Conservation (phyloP, 2,888 invertebrate genomes). For the Lepidochitona cinerea region DNA sequence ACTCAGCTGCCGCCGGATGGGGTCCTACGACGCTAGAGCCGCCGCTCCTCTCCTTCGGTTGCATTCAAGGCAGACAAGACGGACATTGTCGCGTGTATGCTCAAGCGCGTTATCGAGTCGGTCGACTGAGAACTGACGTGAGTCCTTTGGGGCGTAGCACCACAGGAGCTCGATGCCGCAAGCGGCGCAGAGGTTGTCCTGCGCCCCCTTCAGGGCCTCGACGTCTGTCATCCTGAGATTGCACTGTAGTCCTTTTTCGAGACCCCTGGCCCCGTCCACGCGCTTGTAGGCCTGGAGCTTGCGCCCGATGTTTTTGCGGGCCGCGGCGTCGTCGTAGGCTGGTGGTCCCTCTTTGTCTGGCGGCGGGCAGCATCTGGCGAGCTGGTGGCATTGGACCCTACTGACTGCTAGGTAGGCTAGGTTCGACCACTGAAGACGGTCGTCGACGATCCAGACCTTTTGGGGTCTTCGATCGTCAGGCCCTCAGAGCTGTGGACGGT, state of each 20-base stretch:
- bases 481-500: too few relatives aligned
- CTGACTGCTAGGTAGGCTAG: neutral
- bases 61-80: neutral
- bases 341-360: neutral
- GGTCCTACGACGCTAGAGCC: neutral
- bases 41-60: neutral
- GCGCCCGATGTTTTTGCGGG: neutral
- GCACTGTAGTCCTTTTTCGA: too few relatives aligned
- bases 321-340: neutral
- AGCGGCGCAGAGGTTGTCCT: neutral
- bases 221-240: neutral
- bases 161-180: neutral
- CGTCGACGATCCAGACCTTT: too few relatives aligned
- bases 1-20: constrained; percentile 11
- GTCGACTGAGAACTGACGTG: neutral
- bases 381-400: neutral
- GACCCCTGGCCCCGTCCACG: neutral
- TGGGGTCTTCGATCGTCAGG: too few relatives aligned
- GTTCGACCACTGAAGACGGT: neutral
- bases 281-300: neutral
- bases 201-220: neutral
- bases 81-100: neutral
- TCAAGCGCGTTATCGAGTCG: neutral
- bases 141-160: neutral
- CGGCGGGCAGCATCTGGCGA: neutral